Evolutionary conservation across 2,797 vertebrate species (phyloP).

Genomic region (Lates japonicus): DNA sequence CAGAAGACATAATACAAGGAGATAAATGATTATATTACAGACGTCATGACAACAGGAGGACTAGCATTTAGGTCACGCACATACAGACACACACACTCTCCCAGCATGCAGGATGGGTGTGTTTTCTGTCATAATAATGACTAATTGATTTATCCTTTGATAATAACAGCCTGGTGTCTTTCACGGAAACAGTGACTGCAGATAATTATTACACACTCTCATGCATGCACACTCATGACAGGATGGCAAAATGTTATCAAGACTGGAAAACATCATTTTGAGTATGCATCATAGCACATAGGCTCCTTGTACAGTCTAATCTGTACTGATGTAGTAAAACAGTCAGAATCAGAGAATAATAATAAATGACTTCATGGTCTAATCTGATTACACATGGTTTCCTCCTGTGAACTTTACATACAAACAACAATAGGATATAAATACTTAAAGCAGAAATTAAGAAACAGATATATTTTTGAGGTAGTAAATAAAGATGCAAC

Average conservation of each 20-base stretch:
- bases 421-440: background rate
- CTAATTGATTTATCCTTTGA: slow-evolving; percentile 56
- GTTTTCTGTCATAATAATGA: slow-evolving; percentile 49
- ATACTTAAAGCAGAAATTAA: background rate
- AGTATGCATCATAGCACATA: background rate
- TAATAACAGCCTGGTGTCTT: slow-evolving; percentile 23
- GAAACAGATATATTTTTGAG: background rate
- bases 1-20: slow-evolving; percentile 20
- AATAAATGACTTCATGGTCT: background rate
- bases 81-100: background rate
- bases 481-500: background rate
- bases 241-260: background rate
- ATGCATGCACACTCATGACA: background rate
- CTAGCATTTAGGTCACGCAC: slow-evolving; percentile 1
- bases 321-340: background rate
- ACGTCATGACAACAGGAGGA: slow-evolving; percentile 30
- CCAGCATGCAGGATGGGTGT: slow-evolving; percentile 40
- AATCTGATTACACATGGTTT: background rate
- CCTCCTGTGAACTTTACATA: background rate
- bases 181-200: slow-evolving; percentile 17
- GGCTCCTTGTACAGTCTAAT: background rate
- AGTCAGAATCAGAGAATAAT: background rate
- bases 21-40: slow-evolving; percentile 34
- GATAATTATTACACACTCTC: slow-evolving; percentile 31
- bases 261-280: background rate